Base-by-base conservation (phyloP, 1,140 invertebrate species). In the Plodia interpunctella region DNA sequence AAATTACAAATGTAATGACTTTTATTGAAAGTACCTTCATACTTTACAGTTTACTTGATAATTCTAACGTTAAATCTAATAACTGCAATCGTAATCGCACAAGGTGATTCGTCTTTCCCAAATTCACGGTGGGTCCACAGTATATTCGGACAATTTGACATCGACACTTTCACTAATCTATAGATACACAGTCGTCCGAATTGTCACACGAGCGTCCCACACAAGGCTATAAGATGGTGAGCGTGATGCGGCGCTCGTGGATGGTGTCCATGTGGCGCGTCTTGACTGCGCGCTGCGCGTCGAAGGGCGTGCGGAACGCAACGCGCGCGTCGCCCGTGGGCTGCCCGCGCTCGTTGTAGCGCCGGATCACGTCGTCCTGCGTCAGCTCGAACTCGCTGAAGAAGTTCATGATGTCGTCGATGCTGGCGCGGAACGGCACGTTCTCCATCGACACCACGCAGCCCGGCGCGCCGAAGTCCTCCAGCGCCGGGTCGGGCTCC, bases 271-370 rank as follows among this genome's bases (percentile, higher is more conserved):
- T 65, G 56, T 90, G 75, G 1, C 74, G 72, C 3, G 83, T 83
- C 59, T 93, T 91, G 1, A 96, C 88, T 0, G 96, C 96, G 18
- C 92, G 90, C 59, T 94, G 91, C 0, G 96, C 96, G 57, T 97
- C 95, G 15, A 92, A 91, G 0, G 94, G 93, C 0, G 92, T 92
- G 0, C 90, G 90, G 74, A 99, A 97, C 0, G 95, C 93, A 0
- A 98, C 94, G 8, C 96, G 92, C 0, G 96, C 96, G 81, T 98
- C 97, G 0, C 97, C 96, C 0, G 97, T 97, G 0, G 96, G 94
- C 81, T 94, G 93, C 0, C 96, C 95, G 51, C 94, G 93, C 25
- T 97, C 95, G 78, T 97, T 96, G 81, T 95, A 97, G 0, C 96
- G 90, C 25, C 96, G 78, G 59, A 97, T 95, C 2, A 97, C 93